Conservation (phyloP, 2,797 vertebrate genomes). For the Prunella strophiata region DNA sequence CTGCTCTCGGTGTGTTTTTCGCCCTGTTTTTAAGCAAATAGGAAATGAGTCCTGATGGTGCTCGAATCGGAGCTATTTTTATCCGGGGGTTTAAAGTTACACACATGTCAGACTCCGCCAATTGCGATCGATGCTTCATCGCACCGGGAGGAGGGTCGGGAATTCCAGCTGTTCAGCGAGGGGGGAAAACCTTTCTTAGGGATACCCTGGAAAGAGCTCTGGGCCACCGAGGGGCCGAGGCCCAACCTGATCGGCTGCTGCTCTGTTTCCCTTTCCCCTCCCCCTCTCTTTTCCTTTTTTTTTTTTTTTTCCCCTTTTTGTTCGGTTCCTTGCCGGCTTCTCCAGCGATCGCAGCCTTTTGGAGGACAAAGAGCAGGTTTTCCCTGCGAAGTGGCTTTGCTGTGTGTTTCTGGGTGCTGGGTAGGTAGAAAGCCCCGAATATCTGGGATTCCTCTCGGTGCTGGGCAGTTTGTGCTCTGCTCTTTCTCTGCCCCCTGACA, state of each 20-base stretch:
- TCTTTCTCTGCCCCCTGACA: constrained; percentile 17
- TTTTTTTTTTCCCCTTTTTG: background rate
- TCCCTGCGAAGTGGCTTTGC: constrained; percentile 24
- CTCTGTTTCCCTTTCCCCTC: constrained; percentile 52
- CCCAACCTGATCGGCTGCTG: constrained; percentile 58
- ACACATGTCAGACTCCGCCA: constrained; percentile 55
- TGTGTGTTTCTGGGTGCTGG: background rate
- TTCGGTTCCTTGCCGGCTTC: constrained; percentile 64
- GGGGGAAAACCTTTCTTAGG: background rate
- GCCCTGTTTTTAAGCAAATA: constrained; percentile 72
- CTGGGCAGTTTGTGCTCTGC: constrained; percentile 20
- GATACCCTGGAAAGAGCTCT: background rate
- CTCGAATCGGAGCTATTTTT: constrained; percentile 77
- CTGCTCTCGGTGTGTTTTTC: background rate
- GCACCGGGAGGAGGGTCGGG: constrained; percentile 23
- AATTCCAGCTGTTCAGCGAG: constrained; percentile 55
- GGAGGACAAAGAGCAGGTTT: constrained; percentile 78
- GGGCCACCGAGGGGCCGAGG: constrained; percentile 36
- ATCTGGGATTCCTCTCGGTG: constrained; percentile 17
- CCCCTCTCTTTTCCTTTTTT: background rate
- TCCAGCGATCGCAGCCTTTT: constrained; percentile 62
- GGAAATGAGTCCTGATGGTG: constrained; percentile 68
- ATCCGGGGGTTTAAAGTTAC: constrained; percentile 72
- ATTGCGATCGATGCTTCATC: constrained; percentile 61
- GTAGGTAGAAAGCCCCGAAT: constrained; percentile 64